phyloP scores from a whole-genome alignment of 1,140 invertebrate species.

The Drosophila novamexicana region DNA sequence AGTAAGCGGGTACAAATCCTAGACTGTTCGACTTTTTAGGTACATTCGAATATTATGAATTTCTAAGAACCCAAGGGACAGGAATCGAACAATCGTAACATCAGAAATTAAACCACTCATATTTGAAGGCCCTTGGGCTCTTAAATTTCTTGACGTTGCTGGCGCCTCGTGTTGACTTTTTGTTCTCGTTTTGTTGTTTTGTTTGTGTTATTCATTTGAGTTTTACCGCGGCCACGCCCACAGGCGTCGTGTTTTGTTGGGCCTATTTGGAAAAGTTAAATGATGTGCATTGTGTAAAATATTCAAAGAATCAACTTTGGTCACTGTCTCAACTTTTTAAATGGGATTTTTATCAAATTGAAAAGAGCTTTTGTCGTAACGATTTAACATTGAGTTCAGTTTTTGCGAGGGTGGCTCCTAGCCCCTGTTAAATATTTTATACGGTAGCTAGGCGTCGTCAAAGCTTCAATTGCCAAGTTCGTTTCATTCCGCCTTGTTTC shows the following conservation, averaged over 20 bases:
- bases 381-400: conserved; percentile 16
- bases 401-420: not conserved
- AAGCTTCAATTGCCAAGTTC: conserved; percentile 16
- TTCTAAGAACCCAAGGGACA: no score
- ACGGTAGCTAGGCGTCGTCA: conserved; percentile 27
- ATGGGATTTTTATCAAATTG: conserved; percentile 23
- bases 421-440: not conserved
- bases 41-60: no score
- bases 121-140: conserved; percentile 23
- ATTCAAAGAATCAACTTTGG: conserved; percentile 8
- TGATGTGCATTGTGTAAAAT: not conserved
- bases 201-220: conserved; percentile 20
- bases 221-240: conserved; percentile 17
- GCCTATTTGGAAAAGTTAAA: not conserved
- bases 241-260: not conserved
- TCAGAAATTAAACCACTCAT: not conserved
- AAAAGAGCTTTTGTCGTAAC: conserved; percentile 20
- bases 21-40: no score
- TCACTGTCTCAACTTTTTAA: conserved; percentile 19
- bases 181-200: conserved; percentile 14
- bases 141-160: not conserved
- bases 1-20: no score
- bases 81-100: no score
- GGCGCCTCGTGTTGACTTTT: conserved; percentile 8
- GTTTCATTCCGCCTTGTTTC: conserved; percentile 10